Evolutionary conservation across 2,888 invertebrate species (phyloP).

Genomic region (Netelia virgata): DNA sequence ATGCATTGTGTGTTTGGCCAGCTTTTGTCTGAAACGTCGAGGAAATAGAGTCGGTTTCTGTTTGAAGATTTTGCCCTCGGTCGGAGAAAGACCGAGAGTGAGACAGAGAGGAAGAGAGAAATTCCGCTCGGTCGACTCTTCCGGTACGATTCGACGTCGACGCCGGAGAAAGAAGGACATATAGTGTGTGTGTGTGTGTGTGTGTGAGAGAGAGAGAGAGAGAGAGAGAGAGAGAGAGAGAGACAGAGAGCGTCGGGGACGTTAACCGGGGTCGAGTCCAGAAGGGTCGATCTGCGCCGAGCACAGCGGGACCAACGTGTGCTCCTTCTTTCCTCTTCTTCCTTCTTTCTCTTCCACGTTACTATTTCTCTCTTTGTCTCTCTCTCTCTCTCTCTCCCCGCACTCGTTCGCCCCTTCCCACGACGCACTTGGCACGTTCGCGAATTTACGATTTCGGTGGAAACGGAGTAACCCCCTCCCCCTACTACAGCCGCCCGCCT

Average conservation of each 20-base stretch:
- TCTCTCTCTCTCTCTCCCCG: not conserved
- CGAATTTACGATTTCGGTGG: slow-evolving; percentile 72
- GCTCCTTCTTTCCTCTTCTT: slow-evolving; percentile 4
- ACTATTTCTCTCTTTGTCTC: not conserved
- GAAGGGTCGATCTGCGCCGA: slow-evolving; percentile 46
- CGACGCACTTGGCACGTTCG: slow-evolving; percentile 71
- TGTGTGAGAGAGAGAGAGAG: no score
- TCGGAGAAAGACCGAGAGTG: not conserved
- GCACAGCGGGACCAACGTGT: slow-evolving; percentile 23
- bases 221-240: no score
- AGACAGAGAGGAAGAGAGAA: slow-evolving; percentile 23
- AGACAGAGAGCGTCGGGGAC: slow-evolving; percentile 29
- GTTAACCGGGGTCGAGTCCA: slow-evolving; percentile 65
- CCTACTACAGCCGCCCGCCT: not conserved
- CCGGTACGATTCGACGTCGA: slow-evolving; percentile 60
- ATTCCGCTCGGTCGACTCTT: slow-evolving; percentile 66
- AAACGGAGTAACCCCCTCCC: slow-evolving; percentile 36
- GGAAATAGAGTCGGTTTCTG: slow-evolving; percentile 66
- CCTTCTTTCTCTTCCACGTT: slow-evolving; percentile 15
- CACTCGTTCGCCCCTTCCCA: slow-evolving; percentile 3
- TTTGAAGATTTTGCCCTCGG: slow-evolving; percentile 62
- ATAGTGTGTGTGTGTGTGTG: no score
- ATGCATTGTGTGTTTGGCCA: slow-evolving; percentile 66
- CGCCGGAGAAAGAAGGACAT: slow-evolving; percentile 27
- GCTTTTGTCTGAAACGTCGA: slow-evolving; percentile 65